A percentile compares a stretch with the other conserved stretches of the same genome.
Conservation (phyloP, 2,797 vertebrate genomes). For the Cephalopachus bancanus region DNA sequence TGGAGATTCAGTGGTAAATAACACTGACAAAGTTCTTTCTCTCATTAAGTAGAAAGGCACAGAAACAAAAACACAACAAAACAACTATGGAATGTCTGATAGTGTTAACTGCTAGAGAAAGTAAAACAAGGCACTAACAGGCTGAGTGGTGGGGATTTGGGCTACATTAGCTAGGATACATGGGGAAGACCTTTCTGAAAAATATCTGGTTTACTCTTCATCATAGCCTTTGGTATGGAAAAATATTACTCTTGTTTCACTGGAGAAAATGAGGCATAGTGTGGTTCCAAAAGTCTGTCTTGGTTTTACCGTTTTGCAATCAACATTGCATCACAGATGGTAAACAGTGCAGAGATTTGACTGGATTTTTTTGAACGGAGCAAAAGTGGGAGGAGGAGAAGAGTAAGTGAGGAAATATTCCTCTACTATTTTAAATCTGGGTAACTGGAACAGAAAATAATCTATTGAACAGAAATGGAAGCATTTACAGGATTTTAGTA, state of each 20-base stretch:
- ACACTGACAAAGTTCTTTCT: neutral
- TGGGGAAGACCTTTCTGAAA: neutral
- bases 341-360: neutral
- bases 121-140: neutral
- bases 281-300: neutral
- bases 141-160: neutral
- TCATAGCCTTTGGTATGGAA: neutral
- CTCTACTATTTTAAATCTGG: neutral
- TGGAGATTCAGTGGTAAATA: neutral
- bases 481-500: neutral
- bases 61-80: neutral
- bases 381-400: neutral
- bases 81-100: neutral
- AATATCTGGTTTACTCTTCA: neutral
- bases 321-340: neutral
- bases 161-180: neutral
- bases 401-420: neutral
- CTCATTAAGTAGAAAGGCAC: neutral
- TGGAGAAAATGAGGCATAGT: neutral
- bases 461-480: neutral
- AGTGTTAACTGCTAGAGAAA: slow-evolving; percentile 16
- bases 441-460: neutral
- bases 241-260: neutral
- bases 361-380: neutral
- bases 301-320: neutral